Conservation (phyloP, 2,113 vertebrate genomes). For the Prochilodus magdalenae region DNA sequence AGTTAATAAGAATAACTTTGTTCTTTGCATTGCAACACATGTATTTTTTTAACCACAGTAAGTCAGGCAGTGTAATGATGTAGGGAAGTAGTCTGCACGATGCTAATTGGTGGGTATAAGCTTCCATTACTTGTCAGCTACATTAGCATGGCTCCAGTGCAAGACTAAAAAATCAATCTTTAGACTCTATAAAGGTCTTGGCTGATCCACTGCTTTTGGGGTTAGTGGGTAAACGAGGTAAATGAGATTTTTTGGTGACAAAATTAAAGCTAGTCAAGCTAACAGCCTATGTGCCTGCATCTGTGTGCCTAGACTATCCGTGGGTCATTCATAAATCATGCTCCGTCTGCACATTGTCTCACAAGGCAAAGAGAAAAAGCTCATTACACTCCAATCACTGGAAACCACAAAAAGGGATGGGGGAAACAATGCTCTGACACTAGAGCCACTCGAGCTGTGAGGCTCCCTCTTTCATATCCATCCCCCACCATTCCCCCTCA, state of each 20-base stretch:
- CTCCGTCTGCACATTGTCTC: constrained; percentile 71
- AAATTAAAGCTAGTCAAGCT: neutral
- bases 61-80: too few species aligned
- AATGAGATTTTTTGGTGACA: neutral
- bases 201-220: too few species aligned
- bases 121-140: too few species aligned
- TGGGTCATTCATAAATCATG: constrained; percentile 75
- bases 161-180: too few species aligned
- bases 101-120: too few species aligned
- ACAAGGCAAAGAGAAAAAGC: constrained; percentile 78
- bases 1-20: too few species aligned
- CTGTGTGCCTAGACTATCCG: constrained; percentile 62
- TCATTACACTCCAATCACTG: constrained; percentile 77
- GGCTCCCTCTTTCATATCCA: constrained; percentile 1
- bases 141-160: too few species aligned
- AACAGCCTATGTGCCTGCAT: constrained; percentile 32
- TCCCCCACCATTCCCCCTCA: constrained; percentile 5
- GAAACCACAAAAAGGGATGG: constrained; percentile 65
- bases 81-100: too few species aligned
- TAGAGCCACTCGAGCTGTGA: neutral
- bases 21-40: too few species aligned
- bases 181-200: too few species aligned
- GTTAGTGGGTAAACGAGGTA: too few species aligned
- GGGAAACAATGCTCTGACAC: constrained; percentile 1
- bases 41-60: too few species aligned